Base-by-base conservation (phyloP, 2,888 invertebrate genomes). In the Lithodes maja region DNA sequence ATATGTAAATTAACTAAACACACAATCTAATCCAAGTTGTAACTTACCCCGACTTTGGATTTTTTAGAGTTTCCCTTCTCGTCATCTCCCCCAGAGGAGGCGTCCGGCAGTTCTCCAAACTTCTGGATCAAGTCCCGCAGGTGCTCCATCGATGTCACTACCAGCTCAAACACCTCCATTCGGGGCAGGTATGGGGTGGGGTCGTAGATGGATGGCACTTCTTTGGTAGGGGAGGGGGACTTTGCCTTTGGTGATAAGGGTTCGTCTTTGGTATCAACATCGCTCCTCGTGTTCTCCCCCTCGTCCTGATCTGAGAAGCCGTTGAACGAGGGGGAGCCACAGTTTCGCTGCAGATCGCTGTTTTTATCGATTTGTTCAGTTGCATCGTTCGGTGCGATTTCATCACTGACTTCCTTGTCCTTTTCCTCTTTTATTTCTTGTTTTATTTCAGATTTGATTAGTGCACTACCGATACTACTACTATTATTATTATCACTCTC, bases 21-120 rank as follows among this genome's bases (percentile, higher is more conserved):
- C 33, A 33, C 33, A 33, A 33, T 33, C 33, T 33, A 33, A 33
- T 33, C 33, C 17, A 52, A 71, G 33, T 50, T 77, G 33, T 77
- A 3, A 77, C 77, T 49, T 50, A 71, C 17, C 54, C 74, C 52
- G 33, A 85, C 85, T 75, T 85, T 85, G 68, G 69, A 1, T 12
- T 85, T 85, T 33, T 85, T 85, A 12, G 52, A 49, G 53, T 3
- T 78, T 15, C 53, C 53, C 12, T 85, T 79, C 52, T 85, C 85
- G 1, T 86, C 74, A 68, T 9, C 86, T 17, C 33, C 83, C 33
- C 71, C 71, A 17, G 17, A 69, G 5, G 68, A 3, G 3, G 69
- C 81, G n/a, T 88, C 88, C 2, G 91, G 91, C 2, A 91, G 83
- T 17, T 89, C 90, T 9, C 91, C 91, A 86, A 91, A 91, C 79